Conservation (phyloP, 2,113 vertebrate species). For the Hippocampus zosterae region DNA sequence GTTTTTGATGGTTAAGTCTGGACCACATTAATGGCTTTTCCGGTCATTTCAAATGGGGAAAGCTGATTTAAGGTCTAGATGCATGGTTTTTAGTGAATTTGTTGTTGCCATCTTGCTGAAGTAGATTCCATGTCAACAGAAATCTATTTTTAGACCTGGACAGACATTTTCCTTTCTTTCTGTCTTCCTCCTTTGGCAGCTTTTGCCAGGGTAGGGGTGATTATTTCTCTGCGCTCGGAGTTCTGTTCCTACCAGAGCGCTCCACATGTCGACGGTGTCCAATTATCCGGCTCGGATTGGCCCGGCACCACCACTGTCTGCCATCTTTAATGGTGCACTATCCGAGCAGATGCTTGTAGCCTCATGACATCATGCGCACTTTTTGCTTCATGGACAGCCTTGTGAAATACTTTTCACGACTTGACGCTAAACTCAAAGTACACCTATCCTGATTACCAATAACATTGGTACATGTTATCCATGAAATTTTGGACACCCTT, state of each 20-base stretch:
- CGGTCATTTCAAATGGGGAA: no score
- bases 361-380: constrained; percentile 19
- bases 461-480: no score
- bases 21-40: no score
- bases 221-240: not conserved
- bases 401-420: not conserved
- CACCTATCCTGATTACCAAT: no score
- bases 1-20: no score
- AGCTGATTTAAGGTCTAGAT: no score
- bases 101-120: not conserved
- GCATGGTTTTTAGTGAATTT: not conserved
- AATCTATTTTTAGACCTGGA: constrained; percentile 52
- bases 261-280: not conserved
- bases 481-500: no score
- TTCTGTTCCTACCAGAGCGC: not conserved
- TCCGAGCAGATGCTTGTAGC: not conserved
- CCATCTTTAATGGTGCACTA: not conserved
- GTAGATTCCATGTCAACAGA: constrained; percentile 62
- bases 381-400: not conserved
- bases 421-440: not conserved
- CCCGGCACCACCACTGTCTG: constrained; percentile 1
- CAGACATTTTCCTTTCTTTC: not conserved
- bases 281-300: not conserved
- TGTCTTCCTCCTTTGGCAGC: not conserved
- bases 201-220: not conserved